Base-by-base conservation (phyloP, 2,113 vertebrate genomes). In the Morone chrysops region DNA sequence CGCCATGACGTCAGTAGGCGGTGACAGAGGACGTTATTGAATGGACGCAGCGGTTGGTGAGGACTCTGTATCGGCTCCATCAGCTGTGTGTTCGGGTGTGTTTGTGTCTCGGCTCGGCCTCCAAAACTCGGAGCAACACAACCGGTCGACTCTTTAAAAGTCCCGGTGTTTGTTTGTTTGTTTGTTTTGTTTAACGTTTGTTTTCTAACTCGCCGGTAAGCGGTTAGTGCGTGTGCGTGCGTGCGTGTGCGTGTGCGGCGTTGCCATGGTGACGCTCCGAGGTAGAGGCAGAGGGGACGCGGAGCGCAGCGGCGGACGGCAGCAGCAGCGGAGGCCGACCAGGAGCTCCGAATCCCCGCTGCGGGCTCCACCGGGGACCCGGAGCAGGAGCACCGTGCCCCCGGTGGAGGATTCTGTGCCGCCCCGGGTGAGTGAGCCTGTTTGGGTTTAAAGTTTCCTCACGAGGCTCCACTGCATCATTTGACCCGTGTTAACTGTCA, bases 221-320 rank as follows among this genome's bases (percentile, higher is more conserved):
- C 45, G 10, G 47, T 48, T 47, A 47, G 50, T 16, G 14, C 8
- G 47, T 48, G 12, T 48, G 13, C 16, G 13, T 48, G 11, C 10
- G 11, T 48, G 47, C 2, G 47, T 47, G 47, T 47, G 47, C 13
- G 13, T 59, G 62, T 13, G 47, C 43, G 62, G 38, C 12, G 81
- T 86, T 48, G 18, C 80, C 83, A 91, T 89, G 87, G 90, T 86
- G 65, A 87, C 78, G 70, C 25, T 12, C 38, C 74, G 85, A 4
- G 70, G 54, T 0, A 41, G 63, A 56, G 62, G 68, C 45, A 31
- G 8, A 13, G 53, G 45, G 51, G 47, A 70, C 18, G 53, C 45
- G 36, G 63, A 57, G 0, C 75, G 0, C 5, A 63, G 20, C 41
- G 14, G 53, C 31, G 0, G 45, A 6, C 11, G 5, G 22, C 25